Conservation (phyloP, 2,888 invertebrate genomes). For the Imbricaverruca yamaguchii region DNA sequence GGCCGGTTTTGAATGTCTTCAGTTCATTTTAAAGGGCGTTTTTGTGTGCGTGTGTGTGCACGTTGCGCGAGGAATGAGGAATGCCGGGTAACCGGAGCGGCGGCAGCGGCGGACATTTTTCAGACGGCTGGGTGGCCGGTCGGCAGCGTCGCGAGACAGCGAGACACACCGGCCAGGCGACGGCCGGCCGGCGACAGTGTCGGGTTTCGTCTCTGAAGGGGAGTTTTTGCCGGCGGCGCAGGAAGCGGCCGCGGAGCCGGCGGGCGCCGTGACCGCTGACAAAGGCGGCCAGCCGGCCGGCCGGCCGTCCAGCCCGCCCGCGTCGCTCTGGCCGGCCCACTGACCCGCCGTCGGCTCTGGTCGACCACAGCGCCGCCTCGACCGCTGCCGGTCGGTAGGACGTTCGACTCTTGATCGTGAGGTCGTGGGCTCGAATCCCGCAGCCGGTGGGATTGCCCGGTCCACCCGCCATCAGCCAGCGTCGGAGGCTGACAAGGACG, state of each 20-base stretch:
- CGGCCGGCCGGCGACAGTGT: not conserved
- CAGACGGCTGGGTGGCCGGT: not conserved
- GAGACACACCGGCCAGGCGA: not conserved
- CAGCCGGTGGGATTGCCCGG: too few species aligned
- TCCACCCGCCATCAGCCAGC: too few species aligned
- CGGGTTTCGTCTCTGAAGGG: slow-evolving; percentile 11
- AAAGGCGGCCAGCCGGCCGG: not conserved
- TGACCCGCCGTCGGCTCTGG: not conserved
- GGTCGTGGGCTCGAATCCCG: too few species aligned
- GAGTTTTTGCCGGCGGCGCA: slow-evolving; percentile 18
- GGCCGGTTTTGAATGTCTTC: not conserved
- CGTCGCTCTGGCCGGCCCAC: not conserved
- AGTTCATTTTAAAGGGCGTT: not conserved
- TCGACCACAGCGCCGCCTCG: not conserved
- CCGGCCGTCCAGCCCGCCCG: not conserved
- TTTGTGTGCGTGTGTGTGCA: not conserved
- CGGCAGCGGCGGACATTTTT: slow-evolving; percentile 6
- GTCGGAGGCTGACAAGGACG: too few species aligned
- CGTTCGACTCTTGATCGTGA: too few species aligned
- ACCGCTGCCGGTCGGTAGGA: too few species aligned
- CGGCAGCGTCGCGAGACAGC: too few species aligned
- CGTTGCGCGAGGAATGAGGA: not conserved
- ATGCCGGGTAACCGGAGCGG: not conserved
- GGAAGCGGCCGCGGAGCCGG: not conserved
- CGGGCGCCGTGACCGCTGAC: not conserved